Evolutionary conservation across 2,888 invertebrate species (phyloP).

Genomic region (Augochlorella aurata): DNA sequence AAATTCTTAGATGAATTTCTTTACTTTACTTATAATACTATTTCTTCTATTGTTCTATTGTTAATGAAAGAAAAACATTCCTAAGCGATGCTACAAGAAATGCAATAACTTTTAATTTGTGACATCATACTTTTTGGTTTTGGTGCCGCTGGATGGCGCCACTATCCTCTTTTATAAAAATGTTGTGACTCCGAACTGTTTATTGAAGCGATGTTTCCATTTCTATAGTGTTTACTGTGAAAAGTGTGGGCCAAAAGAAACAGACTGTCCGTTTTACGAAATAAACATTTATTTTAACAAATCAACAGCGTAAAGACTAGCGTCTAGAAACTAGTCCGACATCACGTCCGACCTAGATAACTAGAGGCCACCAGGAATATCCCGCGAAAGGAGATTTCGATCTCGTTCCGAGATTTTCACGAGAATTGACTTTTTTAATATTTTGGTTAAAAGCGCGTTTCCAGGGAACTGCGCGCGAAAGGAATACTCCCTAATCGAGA

Average conservation of each 20-base stretch:
- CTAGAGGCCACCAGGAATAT: constrained; percentile 70
- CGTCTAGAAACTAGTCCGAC: constrained; percentile 70
- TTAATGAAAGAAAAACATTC: too few species aligned
- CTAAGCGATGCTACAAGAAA: too few species aligned
- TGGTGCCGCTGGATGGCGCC: not conserved
- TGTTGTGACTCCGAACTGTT: too few species aligned
- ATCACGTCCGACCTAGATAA: constrained; percentile 62
- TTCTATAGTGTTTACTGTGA: not conserved
- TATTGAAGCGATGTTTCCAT: too few species aligned
- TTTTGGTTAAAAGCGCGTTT: constrained; percentile 28
- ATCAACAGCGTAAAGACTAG: constrained; percentile 76
- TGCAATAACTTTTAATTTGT: not conserved
- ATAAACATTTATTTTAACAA: constrained; percentile 78
- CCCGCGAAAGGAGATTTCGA: constrained; percentile 63
- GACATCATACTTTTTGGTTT: not conserved
- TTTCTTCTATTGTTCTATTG: too few species aligned
- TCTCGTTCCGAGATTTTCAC: constrained; percentile 44
- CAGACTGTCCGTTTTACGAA: constrained; percentile 64
- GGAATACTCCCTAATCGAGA: constrained; percentile 25
- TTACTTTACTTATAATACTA: too few species aligned
- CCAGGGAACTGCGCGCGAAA: constrained; percentile 49
- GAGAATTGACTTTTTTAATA: constrained; percentile 43
- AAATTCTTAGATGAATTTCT: too few species aligned
- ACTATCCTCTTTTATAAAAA: not conserved
- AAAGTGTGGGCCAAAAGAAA: too few species aligned